Evolutionary conservation across 2,797 vertebrate genomes (phyloP).

Genomic region (Aldrovandia affinis): DNA sequence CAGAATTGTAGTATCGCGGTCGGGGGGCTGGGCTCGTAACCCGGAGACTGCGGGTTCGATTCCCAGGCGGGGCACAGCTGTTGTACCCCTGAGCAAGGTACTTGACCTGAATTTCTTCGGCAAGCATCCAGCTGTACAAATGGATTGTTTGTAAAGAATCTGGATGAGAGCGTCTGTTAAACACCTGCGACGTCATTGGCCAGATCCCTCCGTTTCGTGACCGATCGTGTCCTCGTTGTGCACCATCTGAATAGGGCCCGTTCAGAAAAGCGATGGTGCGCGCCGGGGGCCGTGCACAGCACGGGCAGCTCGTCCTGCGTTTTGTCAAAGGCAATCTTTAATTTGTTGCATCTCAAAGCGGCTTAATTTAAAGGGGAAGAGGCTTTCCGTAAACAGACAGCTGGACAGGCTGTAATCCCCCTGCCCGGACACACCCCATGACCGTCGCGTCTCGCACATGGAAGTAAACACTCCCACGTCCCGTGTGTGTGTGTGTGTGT

Average conservation of each 20-base stretch:
- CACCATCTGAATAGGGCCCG: background rate
- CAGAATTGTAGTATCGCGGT: too few relatives aligned
- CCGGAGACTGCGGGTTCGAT: too few relatives aligned
- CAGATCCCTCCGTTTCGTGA: background rate
- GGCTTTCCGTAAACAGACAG: slow-evolving; percentile 18
- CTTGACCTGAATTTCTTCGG: too few relatives aligned
- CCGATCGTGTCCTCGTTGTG: background rate
- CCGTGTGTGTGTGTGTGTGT: background rate
- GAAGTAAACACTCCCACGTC: background rate
- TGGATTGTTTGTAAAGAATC: too few relatives aligned
- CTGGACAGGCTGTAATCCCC: slow-evolving; percentile 20
- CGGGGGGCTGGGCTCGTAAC: too few relatives aligned
- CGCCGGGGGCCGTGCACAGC: background rate
- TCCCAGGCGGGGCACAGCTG: too few relatives aligned
- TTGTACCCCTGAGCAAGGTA: too few relatives aligned
- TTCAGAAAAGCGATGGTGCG: background rate
- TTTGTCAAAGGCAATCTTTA: slow-evolving; percentile 25
- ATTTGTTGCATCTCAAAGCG: slow-evolving; percentile 28
- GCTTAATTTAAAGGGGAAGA: slow-evolving; percentile 32
- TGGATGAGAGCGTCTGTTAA: too few relatives aligned
- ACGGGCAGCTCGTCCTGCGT: background rate
- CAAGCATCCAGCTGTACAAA: too few relatives aligned
- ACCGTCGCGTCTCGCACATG: background rate
- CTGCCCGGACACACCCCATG: slow-evolving; percentile 22
- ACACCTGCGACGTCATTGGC: too few relatives aligned